Percentiles rank a stretch among this genome's conserved stretches.
Conservation (phyloP, 2,797 vertebrate species). For the Psittacula echo region DNA sequence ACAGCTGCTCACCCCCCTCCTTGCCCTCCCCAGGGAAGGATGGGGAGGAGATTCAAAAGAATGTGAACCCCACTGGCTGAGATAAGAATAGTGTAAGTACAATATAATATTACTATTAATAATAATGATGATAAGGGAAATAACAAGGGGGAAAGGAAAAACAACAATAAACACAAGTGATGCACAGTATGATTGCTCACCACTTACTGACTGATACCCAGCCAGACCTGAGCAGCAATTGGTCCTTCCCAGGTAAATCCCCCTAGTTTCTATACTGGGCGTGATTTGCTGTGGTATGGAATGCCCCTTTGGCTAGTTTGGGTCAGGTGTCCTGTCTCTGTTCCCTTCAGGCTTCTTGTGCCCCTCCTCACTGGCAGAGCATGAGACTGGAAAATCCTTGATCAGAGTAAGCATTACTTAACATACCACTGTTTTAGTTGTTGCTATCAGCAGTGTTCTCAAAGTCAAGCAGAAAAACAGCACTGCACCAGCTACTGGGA, state of each 20-base stretch:
- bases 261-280: not conserved
- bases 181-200: not conserved
- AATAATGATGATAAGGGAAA: not conserved
- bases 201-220: fast-evolving
- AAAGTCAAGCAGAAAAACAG: not conserved
- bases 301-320: not conserved
- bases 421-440: not conserved
- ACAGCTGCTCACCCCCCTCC: not conserved
- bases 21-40: not conserved
- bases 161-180: not conserved
- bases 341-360: not conserved
- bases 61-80: not conserved
- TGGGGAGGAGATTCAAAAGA: not conserved
- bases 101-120: not conserved
- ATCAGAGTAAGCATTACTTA: not conserved
- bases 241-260: not conserved
- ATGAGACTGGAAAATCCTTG: not conserved
- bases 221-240: not conserved
- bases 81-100: not conserved
- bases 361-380: not conserved
- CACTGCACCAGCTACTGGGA: not conserved
- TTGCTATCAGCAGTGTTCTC: not conserved
- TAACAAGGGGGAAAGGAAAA: not conserved
- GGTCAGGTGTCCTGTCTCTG: not conserved
- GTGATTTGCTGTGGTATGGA: not conserved